A percentile compares a stretch with the other conserved stretches of the same genome.
Conservation (phyloP, 2,113 vertebrate species). For the Heterotilapia buettikoferi region DNA sequence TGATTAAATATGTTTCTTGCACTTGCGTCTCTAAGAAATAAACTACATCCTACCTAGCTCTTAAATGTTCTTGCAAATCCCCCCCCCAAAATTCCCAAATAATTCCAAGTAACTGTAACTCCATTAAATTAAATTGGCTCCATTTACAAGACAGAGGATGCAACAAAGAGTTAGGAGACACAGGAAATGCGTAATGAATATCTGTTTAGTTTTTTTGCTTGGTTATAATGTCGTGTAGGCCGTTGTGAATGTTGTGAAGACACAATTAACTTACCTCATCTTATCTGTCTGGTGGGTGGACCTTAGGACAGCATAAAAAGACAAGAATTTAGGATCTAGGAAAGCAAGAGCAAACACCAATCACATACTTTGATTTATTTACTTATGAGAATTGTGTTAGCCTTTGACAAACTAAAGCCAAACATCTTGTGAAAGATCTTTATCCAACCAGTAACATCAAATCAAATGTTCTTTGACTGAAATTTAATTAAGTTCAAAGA, state of each 20-base stretch:
- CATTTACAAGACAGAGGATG: neutral
- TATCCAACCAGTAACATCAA: neutral
- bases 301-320: neutral
- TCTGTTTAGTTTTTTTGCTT: neutral
- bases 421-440: neutral
- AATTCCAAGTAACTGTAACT: neutral
- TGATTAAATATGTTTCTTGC: neutral
- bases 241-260: neutral
- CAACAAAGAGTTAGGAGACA: neutral
- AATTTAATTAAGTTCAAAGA: neutral
- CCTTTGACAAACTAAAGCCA: neutral
- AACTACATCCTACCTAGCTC: accelerated
- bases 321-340: neutral
- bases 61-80: neutral
- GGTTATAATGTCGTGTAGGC: neutral
- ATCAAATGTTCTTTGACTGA: neutral
- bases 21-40: neutral
- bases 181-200: neutral
- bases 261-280: neutral
- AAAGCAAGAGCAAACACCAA: neutral
- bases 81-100: neutral
- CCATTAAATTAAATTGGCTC: neutral
- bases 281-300: neutral
- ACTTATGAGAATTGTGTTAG: neutral
- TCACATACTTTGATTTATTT: neutral